phyloP scores from a whole-genome alignment of 1,140 invertebrate genomes.

The Mactra quadrangularis region DNA sequence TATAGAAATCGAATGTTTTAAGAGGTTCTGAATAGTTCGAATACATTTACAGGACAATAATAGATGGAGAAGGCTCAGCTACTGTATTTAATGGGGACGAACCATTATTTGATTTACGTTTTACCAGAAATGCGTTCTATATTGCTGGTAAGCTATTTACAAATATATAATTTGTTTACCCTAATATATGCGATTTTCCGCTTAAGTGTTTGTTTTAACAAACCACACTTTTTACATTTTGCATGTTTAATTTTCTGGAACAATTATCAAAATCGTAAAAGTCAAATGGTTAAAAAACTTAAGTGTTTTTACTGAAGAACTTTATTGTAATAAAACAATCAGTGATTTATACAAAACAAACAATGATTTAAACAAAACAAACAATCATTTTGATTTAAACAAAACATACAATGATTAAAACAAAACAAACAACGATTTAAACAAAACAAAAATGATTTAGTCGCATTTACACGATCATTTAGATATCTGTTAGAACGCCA shows the following conservation, averaged over 20 bases:
- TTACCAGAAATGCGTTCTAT: slow-evolving; percentile 62
- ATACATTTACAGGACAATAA: slow-evolving; percentile 43
- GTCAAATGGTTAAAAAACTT: no score
- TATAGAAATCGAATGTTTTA: no score
- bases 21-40: neutral
- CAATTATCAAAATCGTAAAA: neutral
- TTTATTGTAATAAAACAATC: no score
- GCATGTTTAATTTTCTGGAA: neutral
- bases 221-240: neutral
- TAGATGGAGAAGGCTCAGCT: slow-evolving; percentile 63
- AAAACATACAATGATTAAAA: no score
- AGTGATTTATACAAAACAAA: no score
- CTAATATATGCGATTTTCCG: no score
- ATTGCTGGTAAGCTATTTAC: slow-evolving; percentile 66
- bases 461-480: neutral
- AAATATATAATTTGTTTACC: no score
- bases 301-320: no score
- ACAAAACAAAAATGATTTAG: neutral
- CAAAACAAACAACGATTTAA: neutral
- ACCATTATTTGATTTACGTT: slow-evolving; percentile 53
- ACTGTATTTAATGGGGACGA: slow-evolving; percentile 69
- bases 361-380: no score
- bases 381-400: no score
- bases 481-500: no score
- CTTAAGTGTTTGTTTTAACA: neutral